Conservation (phyloP, 2,113 vertebrate species). For the Urocynchramus pylzowi region DNA sequence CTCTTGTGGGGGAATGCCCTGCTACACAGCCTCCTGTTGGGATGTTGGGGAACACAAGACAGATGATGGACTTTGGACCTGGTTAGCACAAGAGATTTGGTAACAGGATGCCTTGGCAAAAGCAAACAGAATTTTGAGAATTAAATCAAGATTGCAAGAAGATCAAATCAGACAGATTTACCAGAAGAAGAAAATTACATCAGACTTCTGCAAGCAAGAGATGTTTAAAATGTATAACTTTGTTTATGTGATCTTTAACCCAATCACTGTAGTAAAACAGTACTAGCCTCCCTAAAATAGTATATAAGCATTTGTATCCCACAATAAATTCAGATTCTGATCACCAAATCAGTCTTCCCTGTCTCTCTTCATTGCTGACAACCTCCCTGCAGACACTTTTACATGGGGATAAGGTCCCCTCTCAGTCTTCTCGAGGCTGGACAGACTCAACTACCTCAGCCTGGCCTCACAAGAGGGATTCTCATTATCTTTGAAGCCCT, state of each 20-base stretch:
- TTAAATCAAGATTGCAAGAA: neutral
- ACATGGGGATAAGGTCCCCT: too few species aligned
- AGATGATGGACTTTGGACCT: neutral
- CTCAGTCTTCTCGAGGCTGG: neutral
- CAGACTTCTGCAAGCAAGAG: neutral
- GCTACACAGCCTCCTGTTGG: neutral
- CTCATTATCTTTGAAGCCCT: too few species aligned
- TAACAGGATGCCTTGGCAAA: neutral
- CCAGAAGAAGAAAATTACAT: neutral
- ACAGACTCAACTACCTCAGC: neutral
- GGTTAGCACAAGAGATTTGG: neutral
- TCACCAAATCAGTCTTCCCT: neutral
- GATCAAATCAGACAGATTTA: neutral
- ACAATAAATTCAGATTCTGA: neutral
- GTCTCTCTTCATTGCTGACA: neutral
- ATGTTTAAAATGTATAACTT: too few species aligned
- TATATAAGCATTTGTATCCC: neutral
- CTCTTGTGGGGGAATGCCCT: too few species aligned
- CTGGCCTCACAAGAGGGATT: neutral
- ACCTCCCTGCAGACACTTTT: neutral
- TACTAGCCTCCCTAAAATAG: neutral
- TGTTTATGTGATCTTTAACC: neutral
- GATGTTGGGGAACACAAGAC: neutral
- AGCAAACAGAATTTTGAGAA: neutral
- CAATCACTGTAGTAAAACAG: neutral